Evolutionary conservation across 2,113 vertebrate species (phyloP).

Genomic region (Passerina amoena): DNA sequence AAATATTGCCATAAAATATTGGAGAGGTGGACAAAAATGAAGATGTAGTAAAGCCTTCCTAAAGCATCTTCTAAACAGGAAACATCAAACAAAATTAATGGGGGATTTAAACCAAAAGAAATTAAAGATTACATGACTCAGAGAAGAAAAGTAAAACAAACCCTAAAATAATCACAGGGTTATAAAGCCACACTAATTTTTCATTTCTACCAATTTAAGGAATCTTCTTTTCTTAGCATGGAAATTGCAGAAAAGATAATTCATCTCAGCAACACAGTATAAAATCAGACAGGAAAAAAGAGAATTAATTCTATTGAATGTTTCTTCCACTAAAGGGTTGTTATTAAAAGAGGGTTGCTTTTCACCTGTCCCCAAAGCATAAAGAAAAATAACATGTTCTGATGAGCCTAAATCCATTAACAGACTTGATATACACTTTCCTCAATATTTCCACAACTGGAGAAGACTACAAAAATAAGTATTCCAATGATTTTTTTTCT

Average conservation of each 20-base stretch:
- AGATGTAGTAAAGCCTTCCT: neutral
- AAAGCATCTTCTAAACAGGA: neutral
- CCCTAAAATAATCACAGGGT: neutral
- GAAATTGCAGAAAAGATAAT: neutral
- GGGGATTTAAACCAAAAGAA: neutral
- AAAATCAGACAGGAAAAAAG: neutral
- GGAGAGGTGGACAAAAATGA: neutral
- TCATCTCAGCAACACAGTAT: neutral
- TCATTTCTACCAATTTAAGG: neutral
- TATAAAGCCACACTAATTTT: neutral
- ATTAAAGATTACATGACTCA: neutral
- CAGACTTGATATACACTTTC: neutral
- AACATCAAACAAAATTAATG: slow-evolving; percentile 11
- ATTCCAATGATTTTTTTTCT: neutral
- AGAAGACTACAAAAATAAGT: neutral
- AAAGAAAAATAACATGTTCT: neutral
- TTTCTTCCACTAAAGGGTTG: neutral
- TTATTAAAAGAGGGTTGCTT: neutral
- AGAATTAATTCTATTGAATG: neutral
- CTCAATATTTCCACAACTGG: neutral
- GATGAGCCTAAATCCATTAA: neutral
- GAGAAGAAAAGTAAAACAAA: slow-evolving; percentile 31
- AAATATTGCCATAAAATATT: neutral
- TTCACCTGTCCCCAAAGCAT: neutral
- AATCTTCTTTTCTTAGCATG: neutral